Evolutionary conservation across 2,113 vertebrate species (phyloP).

Genomic region (Cheirogaleus medius): DNA sequence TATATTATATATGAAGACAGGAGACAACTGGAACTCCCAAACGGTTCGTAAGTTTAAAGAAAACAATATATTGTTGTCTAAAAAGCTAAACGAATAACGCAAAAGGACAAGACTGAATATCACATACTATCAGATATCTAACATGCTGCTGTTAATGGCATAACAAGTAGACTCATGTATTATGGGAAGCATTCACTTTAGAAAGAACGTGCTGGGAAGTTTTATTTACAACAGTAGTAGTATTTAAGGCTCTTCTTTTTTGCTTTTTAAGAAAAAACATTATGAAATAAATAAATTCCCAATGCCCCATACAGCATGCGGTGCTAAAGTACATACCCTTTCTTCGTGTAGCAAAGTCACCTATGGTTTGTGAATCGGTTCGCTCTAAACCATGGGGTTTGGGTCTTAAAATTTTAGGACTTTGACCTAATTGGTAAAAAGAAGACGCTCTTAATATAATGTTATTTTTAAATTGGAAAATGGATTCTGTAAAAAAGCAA

Average conservation of each 20-base stretch:
- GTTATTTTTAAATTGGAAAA: slow-evolving; percentile 82
- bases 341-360: slow-evolving; percentile 96
- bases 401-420: slow-evolving; percentile 99
- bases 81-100: not conserved
- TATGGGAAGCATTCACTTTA: slow-evolving; percentile 36
- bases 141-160: slow-evolving; percentile 15
- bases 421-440: slow-evolving; percentile 99
- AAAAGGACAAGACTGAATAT: not conserved
- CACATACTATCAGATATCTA: not conserved
- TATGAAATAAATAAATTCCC: slow-evolving; percentile 72
- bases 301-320: slow-evolving; percentile 82
- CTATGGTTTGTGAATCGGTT: slow-evolving; percentile 99
- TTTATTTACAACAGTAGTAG: slow-evolving; percentile 54
- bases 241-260: slow-evolving; percentile 46
- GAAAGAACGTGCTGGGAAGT: slow-evolving; percentile 34
- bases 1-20: not conserved
- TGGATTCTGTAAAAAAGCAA: slow-evolving; percentile 78
- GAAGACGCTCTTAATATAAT: slow-evolving; percentile 95
- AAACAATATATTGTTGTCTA: not conserved
- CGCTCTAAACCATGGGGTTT: slow-evolving; percentile 98
- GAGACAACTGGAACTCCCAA: not conserved
- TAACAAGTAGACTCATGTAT: not conserved
- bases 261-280: slow-evolving; percentile 53
- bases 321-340: slow-evolving; percentile 97
- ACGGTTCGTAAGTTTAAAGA: slow-evolving; percentile 17